A percentile compares a stretch with the other conserved stretches of the same genome.
phyloP scores from a whole-genome alignment of 2,113 vertebrate species.

The Sula dactylatra region DNA sequence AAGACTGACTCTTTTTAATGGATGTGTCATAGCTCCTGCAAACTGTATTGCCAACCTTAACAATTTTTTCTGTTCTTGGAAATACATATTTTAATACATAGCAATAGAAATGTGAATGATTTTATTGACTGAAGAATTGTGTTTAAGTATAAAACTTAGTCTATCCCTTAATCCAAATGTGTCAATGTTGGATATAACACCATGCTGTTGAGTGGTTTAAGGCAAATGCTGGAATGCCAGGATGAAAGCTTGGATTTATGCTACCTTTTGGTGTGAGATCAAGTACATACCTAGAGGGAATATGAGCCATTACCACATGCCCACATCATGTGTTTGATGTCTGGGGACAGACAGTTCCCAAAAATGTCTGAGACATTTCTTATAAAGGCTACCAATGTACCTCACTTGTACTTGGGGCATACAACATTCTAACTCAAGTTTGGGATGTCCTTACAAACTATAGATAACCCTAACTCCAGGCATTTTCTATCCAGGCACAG shows the following conservation, averaged over 20 bases:
- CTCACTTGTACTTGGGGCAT: background rate
- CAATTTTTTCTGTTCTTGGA: background rate
- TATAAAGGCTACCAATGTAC: too few relatives aligned
- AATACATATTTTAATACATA: background rate
- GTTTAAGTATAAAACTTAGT: background rate
- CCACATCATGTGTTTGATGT: rapidly evolving
- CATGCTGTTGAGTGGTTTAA: background rate
- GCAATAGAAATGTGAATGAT: background rate
- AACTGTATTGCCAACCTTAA: background rate
- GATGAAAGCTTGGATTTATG: background rate
- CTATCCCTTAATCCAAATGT: background rate
- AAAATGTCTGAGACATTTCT: background rate
- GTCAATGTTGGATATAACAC: background rate
- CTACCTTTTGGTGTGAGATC: background rate
- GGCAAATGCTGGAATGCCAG: background rate
- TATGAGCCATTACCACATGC: background rate
- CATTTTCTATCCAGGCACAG: background rate
- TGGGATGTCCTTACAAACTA: background rate
- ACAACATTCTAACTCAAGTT: background rate
- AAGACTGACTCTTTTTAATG: background rate
- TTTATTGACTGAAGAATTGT: background rate
- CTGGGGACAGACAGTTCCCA: background rate
- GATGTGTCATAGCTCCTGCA: background rate
- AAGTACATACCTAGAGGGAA: background rate
- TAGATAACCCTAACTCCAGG: background rate